Percentiles rank a stretch among this genome's conserved stretches.
These are phyloP conservation scores for Chorisops tibialis DNA, from an alignment of 2,888 invertebrate species.

Conservation along the genomic window DNA sequence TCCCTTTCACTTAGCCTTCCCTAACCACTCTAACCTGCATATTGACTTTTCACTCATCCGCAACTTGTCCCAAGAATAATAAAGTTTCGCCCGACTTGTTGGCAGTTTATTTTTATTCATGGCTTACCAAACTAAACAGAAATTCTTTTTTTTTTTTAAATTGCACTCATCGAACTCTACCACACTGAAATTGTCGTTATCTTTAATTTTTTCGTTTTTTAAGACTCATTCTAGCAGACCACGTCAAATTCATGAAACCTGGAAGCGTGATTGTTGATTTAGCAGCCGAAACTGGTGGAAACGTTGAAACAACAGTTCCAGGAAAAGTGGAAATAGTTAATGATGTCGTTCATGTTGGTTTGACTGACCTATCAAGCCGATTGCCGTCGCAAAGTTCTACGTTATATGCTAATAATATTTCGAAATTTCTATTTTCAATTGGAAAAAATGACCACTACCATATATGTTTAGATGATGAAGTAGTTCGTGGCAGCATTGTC, in stretches of 20 bases:
- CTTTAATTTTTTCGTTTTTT: no score
- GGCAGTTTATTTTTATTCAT: no score
- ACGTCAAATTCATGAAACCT: slow-evolving; percentile 65
- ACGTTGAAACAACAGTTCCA: slow-evolving; percentile 76
- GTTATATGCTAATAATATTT: slow-evolving; percentile 86
- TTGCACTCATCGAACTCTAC: no score
- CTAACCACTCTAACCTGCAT: no score
- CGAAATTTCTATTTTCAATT: slow-evolving; percentile 67
- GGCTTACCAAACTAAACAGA: no score
- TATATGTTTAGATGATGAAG: slow-evolving; percentile 80
- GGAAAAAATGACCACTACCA: slow-evolving; percentile 70
- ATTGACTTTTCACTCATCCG: no score
- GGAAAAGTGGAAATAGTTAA: slow-evolving; percentile 72
- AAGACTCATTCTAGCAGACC: slow-evolving; percentile 36
- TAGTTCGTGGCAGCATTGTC: slow-evolving; percentile 78
- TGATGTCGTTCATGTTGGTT: slow-evolving; percentile 79
- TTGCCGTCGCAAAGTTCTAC: slow-evolving; percentile 84
- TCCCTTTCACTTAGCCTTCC: no score
- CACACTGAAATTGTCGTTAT: no score
- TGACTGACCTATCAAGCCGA: slow-evolving; percentile 79
- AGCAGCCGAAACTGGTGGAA: slow-evolving; percentile 86
- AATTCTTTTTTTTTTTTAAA: no score
- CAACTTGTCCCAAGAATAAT: no score
- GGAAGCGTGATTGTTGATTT: slow-evolving; percentile 87
- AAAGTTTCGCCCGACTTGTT: no score